Conservation (phyloP, 1,140 invertebrate genomes). For the Notospermus geniculatus region DNA sequence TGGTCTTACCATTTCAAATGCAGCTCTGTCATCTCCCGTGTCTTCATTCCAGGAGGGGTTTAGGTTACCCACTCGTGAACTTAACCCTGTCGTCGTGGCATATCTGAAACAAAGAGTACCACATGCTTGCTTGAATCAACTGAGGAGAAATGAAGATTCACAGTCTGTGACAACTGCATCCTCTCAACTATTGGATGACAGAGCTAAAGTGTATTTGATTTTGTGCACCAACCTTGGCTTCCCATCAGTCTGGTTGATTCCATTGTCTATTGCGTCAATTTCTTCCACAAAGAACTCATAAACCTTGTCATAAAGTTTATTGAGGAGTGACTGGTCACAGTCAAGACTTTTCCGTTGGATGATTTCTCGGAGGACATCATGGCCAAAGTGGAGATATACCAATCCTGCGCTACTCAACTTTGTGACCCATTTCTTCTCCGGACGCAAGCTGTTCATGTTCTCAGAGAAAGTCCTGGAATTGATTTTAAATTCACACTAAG, state of each 20-base stretch:
- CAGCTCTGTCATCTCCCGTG: constrained; percentile 9
- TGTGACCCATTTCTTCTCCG: constrained; percentile 62
- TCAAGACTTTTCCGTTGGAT: constrained; percentile 31
- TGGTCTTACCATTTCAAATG: background rate
- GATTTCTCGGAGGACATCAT: constrained; percentile 67
- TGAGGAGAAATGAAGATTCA: too few relatives aligned
- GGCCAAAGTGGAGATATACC: constrained; percentile 88
- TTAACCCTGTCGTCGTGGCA: constrained; percentile 74
- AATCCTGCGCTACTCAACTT: constrained; percentile 93
- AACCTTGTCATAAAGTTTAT: constrained; percentile 74
- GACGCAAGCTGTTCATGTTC: constrained; percentile 62
- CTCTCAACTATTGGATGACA: too few relatives aligned
- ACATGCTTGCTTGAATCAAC: too few relatives aligned
- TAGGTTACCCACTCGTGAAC: constrained; percentile 70
- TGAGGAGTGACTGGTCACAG: constrained; percentile 27
- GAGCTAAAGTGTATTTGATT: too few relatives aligned
- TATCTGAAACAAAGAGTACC: constrained; percentile 64
- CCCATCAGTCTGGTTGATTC: constrained; percentile 69
- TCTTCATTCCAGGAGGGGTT: constrained; percentile 86
- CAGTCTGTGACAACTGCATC: too few relatives aligned
- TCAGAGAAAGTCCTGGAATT: constrained; percentile 68
- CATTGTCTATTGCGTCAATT: constrained; percentile 96
- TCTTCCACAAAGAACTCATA: constrained; percentile 91
- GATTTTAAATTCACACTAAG: too few relatives aligned
- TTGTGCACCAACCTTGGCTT: constrained; percentile 62